Conservation (phyloP, 2,888 invertebrate species). For the Oxyscelio sp. region DNA sequence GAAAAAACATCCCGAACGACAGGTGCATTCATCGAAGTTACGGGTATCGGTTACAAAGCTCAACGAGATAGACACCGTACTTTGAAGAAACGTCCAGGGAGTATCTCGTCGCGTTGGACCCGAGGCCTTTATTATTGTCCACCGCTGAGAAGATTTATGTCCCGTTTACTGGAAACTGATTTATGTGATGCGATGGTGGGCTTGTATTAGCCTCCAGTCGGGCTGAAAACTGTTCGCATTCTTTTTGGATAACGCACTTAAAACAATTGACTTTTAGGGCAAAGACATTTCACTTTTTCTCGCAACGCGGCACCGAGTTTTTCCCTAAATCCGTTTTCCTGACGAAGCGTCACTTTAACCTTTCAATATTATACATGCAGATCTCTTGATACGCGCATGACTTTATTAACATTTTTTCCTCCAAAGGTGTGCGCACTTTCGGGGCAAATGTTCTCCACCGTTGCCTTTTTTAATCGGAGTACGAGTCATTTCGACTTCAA, state of each 20-base stretch:
- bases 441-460: too few species aligned
- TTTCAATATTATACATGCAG: too few species aligned
- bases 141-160: slow-evolving; percentile 53
- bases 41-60: slow-evolving; percentile 65
- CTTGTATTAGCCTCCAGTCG: slow-evolving; percentile 32
- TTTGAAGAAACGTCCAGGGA: slow-evolving; percentile 51
- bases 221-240: slow-evolving; percentile 17
- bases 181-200: slow-evolving; percentile 52
- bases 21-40: slow-evolving; percentile 58
- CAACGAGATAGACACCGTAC: slow-evolving; percentile 47
- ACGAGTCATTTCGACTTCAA: too few species aligned
- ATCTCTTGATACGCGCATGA: too few species aligned
- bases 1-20: slow-evolving; percentile 46
- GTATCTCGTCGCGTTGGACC: slow-evolving; percentile 25
- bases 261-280: slow-evolving; percentile 28
- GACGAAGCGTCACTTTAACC: too few species aligned
- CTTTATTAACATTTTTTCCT: too few species aligned
- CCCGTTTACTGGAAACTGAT: slow-evolving; percentile 63
- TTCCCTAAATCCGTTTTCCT: too few species aligned
- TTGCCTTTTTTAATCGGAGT: too few species aligned
- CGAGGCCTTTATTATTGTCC: slow-evolving; percentile 58
- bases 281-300: background rate
- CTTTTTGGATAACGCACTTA: slow-evolving; percentile 16
- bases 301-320: too few species aligned
- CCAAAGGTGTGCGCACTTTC: too few species aligned